Conservation (phyloP, 1,140 invertebrate species). For the Drosophila micromelanica region DNA sequence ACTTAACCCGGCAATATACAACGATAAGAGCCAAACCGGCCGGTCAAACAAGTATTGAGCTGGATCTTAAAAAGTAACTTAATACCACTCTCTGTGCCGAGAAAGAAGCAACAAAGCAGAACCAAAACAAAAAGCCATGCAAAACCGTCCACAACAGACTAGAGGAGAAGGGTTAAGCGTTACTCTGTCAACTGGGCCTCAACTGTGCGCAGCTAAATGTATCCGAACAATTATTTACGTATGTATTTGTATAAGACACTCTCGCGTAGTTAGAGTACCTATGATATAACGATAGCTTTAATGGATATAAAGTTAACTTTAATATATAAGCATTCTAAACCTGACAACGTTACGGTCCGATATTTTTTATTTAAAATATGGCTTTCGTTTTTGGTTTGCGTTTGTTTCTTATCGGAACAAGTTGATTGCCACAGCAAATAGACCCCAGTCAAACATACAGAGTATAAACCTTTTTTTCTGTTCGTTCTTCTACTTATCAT, state of each 20-base stretch:
- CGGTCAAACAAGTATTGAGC: slow-evolving; percentile 50
- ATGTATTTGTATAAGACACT: not conserved
- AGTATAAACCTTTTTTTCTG: slow-evolving; percentile 4
- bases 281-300: no score
- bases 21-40: slow-evolving; percentile 46
- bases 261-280: not conserved
- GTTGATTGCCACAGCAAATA: slow-evolving; percentile 28
- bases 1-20: slow-evolving; percentile 34
- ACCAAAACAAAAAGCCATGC: slow-evolving; percentile 12
- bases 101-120: slow-evolving; percentile 46
- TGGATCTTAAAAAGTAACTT: slow-evolving; percentile 28
- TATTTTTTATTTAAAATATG: no score
- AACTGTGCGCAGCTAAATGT: slow-evolving; percentile 10
- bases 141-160: slow-evolving; percentile 23
- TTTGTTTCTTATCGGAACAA: slow-evolving; percentile 12
- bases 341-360: no score
- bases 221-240: slow-evolving; percentile 11
- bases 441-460: not conserved
- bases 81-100: slow-evolving; percentile 9
- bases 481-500: slow-evolving; percentile 41
- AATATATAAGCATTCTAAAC: no score
- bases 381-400: no score
- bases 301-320: no score
- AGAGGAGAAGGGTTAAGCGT: slow-evolving; percentile 32
- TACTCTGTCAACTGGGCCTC: not conserved